Conservation (phyloP, 2,888 invertebrate genomes). For the Apamea monoglypha region DNA sequence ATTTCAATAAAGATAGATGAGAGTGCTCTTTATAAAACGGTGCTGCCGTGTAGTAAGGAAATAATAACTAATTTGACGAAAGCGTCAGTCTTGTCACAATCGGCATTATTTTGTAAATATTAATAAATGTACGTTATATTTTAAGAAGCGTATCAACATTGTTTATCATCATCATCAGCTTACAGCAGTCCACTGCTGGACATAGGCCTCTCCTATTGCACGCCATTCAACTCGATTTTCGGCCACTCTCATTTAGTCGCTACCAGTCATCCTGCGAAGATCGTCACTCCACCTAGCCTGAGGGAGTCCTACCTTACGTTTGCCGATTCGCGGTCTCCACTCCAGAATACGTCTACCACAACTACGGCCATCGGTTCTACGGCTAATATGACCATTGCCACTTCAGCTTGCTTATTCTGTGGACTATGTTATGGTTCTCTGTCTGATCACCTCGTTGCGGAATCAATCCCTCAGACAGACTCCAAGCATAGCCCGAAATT, state of each 20-base stretch:
- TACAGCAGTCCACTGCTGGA: not conserved
- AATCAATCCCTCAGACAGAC: not conserved
- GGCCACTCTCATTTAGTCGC: not conserved
- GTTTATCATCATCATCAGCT: not conserved
- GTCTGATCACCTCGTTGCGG: not conserved
- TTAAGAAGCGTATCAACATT: not conserved
- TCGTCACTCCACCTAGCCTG: not conserved
- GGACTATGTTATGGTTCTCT: not conserved
- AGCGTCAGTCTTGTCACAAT: not conserved
- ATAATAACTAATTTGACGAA: not conserved
- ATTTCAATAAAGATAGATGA: not conserved
- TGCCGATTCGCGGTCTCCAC: not conserved
- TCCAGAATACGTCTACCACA: not conserved
- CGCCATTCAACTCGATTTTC: not conserved
- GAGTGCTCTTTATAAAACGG: not conserved
- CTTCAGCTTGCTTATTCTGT: not conserved
- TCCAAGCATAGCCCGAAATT: not conserved
- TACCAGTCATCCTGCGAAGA: not conserved
- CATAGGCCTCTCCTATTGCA: not conserved
- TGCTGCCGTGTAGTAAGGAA: no score
- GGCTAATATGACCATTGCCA: not conserved
- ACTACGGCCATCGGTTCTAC: not conserved
- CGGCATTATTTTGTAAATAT: not conserved
- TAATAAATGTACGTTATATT: not conserved
- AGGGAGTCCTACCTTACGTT: not conserved